Conservation (phyloP, 2,113 vertebrate genomes). For the Micromys minutus region DNA sequence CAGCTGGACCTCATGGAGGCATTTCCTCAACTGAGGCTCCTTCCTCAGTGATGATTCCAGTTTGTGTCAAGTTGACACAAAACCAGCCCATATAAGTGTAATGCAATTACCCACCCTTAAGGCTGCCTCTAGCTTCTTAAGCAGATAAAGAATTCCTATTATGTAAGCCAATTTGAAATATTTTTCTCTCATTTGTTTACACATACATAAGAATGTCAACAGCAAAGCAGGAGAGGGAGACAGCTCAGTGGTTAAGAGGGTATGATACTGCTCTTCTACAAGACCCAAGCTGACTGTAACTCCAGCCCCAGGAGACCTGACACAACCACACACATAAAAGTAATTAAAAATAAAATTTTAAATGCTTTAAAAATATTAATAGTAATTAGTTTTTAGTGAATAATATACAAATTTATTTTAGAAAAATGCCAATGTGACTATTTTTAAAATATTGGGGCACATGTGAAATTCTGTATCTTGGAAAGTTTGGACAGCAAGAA, state of each 20-base stretch:
- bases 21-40: too few species aligned
- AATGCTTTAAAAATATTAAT: neutral
- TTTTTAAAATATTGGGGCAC: neutral
- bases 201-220: neutral
- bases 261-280: neutral
- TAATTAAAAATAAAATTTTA: neutral
- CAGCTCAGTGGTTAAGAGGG: neutral
- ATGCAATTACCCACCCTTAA: neutral
- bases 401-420: conserved; percentile 21
- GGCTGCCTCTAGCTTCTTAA: neutral
- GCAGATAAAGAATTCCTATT: neutral
- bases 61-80: too few species aligned
- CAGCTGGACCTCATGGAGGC: too few species aligned
- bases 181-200: neutral
- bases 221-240: neutral
- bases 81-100: too few species aligned
- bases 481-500: neutral
- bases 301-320: neutral
- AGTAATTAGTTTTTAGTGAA: conserved; percentile 30
- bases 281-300: neutral
- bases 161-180: neutral
- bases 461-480: neutral
- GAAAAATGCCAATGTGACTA: conserved; percentile 21
- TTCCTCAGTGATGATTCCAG: too few species aligned
- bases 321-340: neutral